Base-by-base conservation (phyloP, 2,797 vertebrate genomes). In the Pseudomugil tenellus region DNA sequence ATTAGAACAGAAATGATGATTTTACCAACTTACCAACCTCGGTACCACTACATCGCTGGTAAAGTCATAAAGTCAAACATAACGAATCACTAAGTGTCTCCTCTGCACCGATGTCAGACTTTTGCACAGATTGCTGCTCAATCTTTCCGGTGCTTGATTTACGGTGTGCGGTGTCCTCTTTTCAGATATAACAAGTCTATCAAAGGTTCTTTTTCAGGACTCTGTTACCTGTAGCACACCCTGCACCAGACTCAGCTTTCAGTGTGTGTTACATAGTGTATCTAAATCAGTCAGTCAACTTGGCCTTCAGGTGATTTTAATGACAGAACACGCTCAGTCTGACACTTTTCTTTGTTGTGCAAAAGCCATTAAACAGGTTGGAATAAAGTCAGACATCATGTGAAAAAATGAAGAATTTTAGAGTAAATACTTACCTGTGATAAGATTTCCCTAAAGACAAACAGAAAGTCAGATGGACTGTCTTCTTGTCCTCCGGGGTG, bases 171-270 rank as follows among this genome's bases (percentile, higher is more conserved):
- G 70, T 80, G 67, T 87, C 75, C 56, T 79, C 65, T 83, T 81
- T 83, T 71, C 67, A 19, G 56, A 80, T 69, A 71, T 76, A 80
- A 81, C 72, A 13, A 46, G 70, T 77, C 71, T 65, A 67, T 77
- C 79, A 59, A 79, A 63, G 72, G 64, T 57, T 63, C 72, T 31
- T 72, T 78, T 60, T 72, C 3, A 1, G 58, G 74, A 75, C 73
- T 74, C 67, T 52, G 72, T 82, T 80, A 81, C 81, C 80, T 70
- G 65, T 65, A 61, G 66, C 63, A 16, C 75, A 66, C 70, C 73
- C 65, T 80, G 83, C 74, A 67, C 73, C 57, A 23, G 17, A 58
- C 53, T 55, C 14, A 6, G 65, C 63, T 54, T 74, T 13, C 54
- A 64, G 71, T 66, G 37, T 78, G 77, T 56, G 59, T 81, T 79